Evolutionary conservation across 2,888 invertebrate species (phyloP).

Genomic region (Yponomeuta plumbellus): DNA sequence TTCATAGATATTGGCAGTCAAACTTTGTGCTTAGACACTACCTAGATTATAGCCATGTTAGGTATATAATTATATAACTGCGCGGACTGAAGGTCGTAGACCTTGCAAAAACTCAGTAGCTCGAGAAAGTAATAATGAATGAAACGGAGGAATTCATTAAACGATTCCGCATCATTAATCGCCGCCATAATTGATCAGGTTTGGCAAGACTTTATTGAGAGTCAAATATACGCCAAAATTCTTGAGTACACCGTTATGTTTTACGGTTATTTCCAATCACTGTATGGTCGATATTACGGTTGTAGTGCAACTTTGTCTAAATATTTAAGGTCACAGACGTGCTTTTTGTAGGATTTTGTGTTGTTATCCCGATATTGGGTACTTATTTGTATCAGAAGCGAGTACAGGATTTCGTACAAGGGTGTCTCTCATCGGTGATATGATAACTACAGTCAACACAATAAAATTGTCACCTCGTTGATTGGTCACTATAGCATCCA

Average conservation of each 20-base stretch:
- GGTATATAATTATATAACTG: not conserved
- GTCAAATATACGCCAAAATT: not conserved
- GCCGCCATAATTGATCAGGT: not conserved
- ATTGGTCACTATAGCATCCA: too few relatives aligned
- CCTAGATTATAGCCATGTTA: not conserved
- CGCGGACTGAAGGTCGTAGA: not conserved
- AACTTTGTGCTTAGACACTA: not conserved
- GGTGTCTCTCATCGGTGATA: too few relatives aligned
- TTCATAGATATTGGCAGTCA: not conserved
- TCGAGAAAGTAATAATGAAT: not conserved
- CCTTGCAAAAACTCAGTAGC: not conserved
- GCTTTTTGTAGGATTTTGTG: not conserved
- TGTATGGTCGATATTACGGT: not conserved
- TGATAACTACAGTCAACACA: too few relatives aligned
- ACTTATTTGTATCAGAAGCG: too few relatives aligned
- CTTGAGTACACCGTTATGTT: not conserved
- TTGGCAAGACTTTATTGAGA: not conserved
- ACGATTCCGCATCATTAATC: not conserved
- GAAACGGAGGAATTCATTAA: not conserved
- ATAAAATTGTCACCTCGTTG: too few relatives aligned
- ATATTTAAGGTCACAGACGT: not conserved
- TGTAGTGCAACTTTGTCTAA: not conserved
- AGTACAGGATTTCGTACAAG: too few relatives aligned
- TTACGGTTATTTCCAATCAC: not conserved
- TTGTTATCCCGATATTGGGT: not conserved